Base-by-base conservation (phyloP, 2,797 vertebrate species). In the Ataeniobius toweri region DNA sequence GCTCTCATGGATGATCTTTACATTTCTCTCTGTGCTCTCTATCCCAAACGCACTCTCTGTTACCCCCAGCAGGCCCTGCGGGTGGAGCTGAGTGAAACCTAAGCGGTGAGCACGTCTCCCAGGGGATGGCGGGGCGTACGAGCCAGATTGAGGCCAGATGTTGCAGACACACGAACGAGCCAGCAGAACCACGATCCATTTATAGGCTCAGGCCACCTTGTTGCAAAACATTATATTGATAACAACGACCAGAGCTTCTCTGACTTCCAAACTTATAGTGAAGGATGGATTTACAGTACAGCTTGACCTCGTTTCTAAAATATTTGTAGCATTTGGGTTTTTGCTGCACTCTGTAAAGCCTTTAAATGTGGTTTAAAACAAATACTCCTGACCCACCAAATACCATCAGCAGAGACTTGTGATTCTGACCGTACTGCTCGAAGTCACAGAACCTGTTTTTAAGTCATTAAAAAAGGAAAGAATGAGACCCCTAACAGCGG, bases 91-190 rank as follows among this genome's bases (percentile, higher is more conserved):
- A 83, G 82, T 89, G 93, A 92, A 94, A 93, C 89, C 87, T 50
- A 91, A 90, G 87, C 79, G 56, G 70, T 41, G 84, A 83, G 84
- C 68, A 50, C 46, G 50, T 74, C 81, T 92, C 92, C 84, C 81
- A 18, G 53, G 90, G 85, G 89, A 70, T 3, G 50, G 70, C 41
- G 59, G 72, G 84, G 84, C 77, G 82, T 75, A 87, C 83, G 78
- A 83, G 79, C 83, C 89, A 92, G 92, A 93, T 92, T 92, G 90
- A 93, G 93, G 91, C 93, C 93, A 94, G 93, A 94, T 94, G 93
- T 93, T 93, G 83, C 84, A 88, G 82, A 89, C 74, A 86, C 76
- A 84, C 63, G 78, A 89, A 46, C 28, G 48, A 91, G 89, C 83
- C 78, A 80, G 74, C 75, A 48, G 81, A 68, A 85, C 73, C 74